Evolutionary conservation across 1,140 invertebrate species (phyloP), one percentile per base, ranked within the genome.

Genomic region (Condylostylus longicornis): DNA sequence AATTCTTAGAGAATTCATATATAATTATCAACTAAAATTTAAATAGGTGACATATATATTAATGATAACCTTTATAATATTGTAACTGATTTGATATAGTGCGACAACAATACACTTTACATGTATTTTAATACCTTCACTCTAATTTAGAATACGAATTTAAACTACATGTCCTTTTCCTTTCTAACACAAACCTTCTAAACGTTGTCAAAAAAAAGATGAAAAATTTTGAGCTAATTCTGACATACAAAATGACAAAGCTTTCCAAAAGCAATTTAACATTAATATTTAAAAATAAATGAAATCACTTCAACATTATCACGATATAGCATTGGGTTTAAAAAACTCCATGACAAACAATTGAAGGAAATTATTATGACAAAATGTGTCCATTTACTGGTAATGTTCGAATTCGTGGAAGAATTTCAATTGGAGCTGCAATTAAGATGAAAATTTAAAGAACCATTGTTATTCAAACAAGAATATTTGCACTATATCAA

Each of bases 341-440:
- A 69, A 98, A 97, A 67, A 95, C 94, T 35, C 95, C 95, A 28
- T 71, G 82, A 66, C 94, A 98, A 46, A 96, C 96, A 18, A 82
- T 90, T 49, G 89, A 97, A 63, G 95, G 95, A 35, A 87, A 81
- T 14, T 99, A 98, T 71, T 96, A 99, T 57, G 96, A 99, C 69
- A 98, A 98, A 68, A 99, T 99, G 65, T 99, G 96, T 53, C 96
- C 95, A 14, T 99, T 98, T 70, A 98, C 95, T 46, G 94, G 95
- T 23, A 90, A 98, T 67, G 88, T 98, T 6, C 86, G 85, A 22
- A 98, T 99, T 53, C 77, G 96, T 66, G 95, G 96, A 12, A 82
- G 94, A 41, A 98, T 99, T 54, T 68, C 99, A 17, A 91, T 86
- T 29, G 96, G 94, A 12, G 80, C 91, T 14, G 93, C 99, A 0